Evolutionary conservation across 2,797 vertebrate species (phyloP), one percentile per base, ranked within the genome.

Genomic region (Galaxias olidus): DNA sequence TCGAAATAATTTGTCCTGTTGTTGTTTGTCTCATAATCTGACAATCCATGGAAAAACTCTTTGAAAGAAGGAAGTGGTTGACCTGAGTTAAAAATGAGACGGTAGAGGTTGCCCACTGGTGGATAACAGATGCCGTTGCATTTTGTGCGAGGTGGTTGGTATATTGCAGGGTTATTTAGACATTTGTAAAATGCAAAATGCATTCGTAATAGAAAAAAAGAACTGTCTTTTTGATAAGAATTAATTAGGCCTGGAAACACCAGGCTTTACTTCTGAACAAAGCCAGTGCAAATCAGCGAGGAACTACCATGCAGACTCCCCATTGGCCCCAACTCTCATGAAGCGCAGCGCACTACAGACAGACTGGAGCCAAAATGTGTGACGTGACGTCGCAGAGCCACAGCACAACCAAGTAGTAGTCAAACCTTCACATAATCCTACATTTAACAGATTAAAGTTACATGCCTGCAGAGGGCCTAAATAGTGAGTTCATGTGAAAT

Each of bases 321-420:
- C 47, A 42, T 49, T 50, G 59, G 47, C 42, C 58, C 69, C 77
- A 73, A 15, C 50, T 43, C 50, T 52, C 48, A 15, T 9, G 14
- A 43, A 51, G 48, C 55, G 58, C 79, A 63, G 76, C 1, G 70
- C 66, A 82, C 76, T 80, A 84, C 88, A 92, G 92, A 93, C 91
- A 87, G 74, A 88, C 74, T 79, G 92, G 91, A 93, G 92, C 91
- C 92, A 91, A 75, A 61, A 82, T 76, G 70, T 73, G 88, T 88
- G 90, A 90, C 89, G 88, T 88, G 90, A 90, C 89, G 89, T 88
- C 70, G 82, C 84, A 51, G 71, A 82, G 82, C 88, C 91, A 86
- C 77, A 91, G 85, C 83, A 89, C 91, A 72, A 74, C 90, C 56
- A 30, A 30, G 18, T 59, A n/a, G 40, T 60, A 68, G 68, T 61